Percentiles rank a stretch among this genome's conserved stretches.
Conservation (phyloP, 2,888 invertebrate genomes). For the Chouioia cunea region DNA sequence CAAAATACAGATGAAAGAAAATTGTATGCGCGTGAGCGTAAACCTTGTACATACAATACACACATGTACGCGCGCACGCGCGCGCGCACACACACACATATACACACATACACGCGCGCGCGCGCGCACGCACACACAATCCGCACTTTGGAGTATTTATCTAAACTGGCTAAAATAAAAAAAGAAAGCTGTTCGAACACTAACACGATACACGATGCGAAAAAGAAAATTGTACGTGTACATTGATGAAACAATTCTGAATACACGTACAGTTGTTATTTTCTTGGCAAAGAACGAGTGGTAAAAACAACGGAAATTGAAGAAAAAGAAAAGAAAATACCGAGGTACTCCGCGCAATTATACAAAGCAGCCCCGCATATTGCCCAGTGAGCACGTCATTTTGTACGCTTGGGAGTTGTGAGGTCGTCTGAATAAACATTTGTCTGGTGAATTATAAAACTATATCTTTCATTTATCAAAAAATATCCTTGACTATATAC, state of each 20-base stretch:
- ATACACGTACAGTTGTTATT: slow-evolving; percentile 65
- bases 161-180: slow-evolving; percentile 1
- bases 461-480: slow-evolving; percentile 61
- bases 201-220: slow-evolving; percentile 1
- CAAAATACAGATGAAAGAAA: slow-evolving; percentile 48
- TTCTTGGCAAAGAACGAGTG: slow-evolving; percentile 56
- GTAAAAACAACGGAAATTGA: slow-evolving; percentile 45
- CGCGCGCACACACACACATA: slow-evolving; percentile 15
- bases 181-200: slow-evolving; percentile 8
- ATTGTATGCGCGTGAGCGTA: slow-evolving; percentile 40
- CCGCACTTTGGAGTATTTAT: slow-evolving; percentile 5
- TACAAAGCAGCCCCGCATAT: slow-evolving; percentile 67
- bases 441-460: slow-evolving; percentile 72
- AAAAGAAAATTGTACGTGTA: slow-evolving; percentile 14
- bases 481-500: slow-evolving; percentile 28
- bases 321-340: slow-evolving; percentile 46
- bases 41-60: slow-evolving; percentile 36
- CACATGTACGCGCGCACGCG: slow-evolving; percentile 3
- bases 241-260: slow-evolving; percentile 43
- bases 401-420: slow-evolving; percentile 82
- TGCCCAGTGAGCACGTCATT: slow-evolving; percentile 76
- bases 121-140: slow-evolving; percentile 14
- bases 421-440: slow-evolving; percentile 81
- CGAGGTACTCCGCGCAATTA: slow-evolving; percentile 53
- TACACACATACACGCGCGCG: neutral